Conservation (phyloP, 2,888 invertebrate species). For the Sepioteuthis lessoniana region DNA sequence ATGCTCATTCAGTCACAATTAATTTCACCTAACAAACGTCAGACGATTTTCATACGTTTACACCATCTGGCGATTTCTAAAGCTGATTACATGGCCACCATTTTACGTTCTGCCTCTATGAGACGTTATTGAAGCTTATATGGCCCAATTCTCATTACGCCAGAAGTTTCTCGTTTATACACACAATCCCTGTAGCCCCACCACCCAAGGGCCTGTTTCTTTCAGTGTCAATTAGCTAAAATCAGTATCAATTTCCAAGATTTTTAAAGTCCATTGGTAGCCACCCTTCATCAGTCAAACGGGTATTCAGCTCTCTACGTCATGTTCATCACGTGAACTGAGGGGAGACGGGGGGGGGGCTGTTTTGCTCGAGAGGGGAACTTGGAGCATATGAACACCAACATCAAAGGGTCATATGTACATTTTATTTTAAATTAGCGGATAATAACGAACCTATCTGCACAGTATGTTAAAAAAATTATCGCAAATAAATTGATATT, state of each 20-base stretch:
- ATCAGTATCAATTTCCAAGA: not conserved
- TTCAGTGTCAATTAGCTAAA: not conserved
- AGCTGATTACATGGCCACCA: not conserved
- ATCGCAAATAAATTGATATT: too few species aligned
- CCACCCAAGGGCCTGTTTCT: not conserved
- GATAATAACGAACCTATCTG: too few species aligned
- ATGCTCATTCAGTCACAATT: not conserved
- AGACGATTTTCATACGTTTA: not conserved
- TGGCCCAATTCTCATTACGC: not conserved
- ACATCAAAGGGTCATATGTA: too few species aligned
- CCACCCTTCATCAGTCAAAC: not conserved
- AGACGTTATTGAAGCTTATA: not conserved
- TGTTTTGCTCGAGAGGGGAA: not conserved
- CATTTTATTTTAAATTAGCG: too few species aligned
- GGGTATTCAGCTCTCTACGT: not conserved
- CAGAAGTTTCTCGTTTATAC: not conserved
- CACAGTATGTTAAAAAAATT: too few species aligned
- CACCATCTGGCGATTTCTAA: not conserved
- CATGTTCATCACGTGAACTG: not conserved
- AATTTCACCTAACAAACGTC: not conserved
- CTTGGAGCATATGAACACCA: not conserved
- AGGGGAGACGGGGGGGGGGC: too few species aligned
- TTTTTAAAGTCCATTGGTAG: not conserved
- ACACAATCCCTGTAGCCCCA: not conserved
- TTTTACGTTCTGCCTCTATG: not conserved